Evolutionary conservation across 2,113 vertebrate genomes (phyloP), one percentile per base, ranked within the genome.

Genomic region (Misgurnus mizolepis): DNA sequence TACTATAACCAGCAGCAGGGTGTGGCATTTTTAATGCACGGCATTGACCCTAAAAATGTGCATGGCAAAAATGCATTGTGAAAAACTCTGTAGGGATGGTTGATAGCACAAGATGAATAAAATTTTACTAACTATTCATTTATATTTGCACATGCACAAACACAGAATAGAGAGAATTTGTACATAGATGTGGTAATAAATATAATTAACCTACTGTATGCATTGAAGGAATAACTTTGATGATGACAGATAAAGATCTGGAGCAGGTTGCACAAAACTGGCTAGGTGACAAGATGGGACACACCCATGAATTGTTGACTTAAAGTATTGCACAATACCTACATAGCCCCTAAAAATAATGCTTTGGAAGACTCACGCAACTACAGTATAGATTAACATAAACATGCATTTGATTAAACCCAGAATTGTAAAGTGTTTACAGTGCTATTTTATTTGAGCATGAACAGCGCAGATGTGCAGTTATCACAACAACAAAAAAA

Each of bases 241-340:
- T 34, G 7, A 49, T 14, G n/a, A 61, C 3, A 75, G 73, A 75
- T 73, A 60, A 61, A 22, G 40, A 74, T 74, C 56, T 74, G 17
- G 11, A 45, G 17, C 9, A n/a, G 47, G 18, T 75, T 22, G 14
- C 12, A 64, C 14, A 47, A 4, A 34, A 64, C 18, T 49, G 8
- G 55, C 17, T 58, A 58, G 15, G 8, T 64, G 41, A 64, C 72
- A 75, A 27, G 18, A 10, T 10, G 3, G 14, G 72, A 62, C 72
- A 75, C 72, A 34, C 58, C 72, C 41, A 17, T 75, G 17, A 6
- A 58, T 47, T 18, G 49, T 71, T 71, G 50, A 73, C 55, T 22
- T 40, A 14, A 58, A 58, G 50, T 53, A 45, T 58, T n/a, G 6
- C 50, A 40, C 27, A 39, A 17, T 9, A 55, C 17, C 17, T 58